These are phyloP conservation scores for Ciconia boyciana DNA, from an alignment of 2,113 vertebrate species.

Conservation along the genomic window DNA sequence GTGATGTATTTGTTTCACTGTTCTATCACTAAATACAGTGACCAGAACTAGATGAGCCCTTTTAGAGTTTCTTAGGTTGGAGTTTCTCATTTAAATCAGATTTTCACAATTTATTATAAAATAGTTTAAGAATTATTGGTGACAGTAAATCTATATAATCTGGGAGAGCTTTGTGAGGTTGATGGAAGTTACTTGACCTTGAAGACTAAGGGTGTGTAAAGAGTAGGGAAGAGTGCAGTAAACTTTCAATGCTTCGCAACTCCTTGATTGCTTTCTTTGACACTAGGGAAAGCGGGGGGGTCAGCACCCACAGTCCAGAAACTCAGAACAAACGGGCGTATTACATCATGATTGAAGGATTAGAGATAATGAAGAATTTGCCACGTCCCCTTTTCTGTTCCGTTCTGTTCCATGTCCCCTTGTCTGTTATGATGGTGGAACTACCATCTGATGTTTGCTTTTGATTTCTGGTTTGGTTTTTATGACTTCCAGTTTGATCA, in stretches of 20 bases:
- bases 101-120: not conserved
- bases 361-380: not conserved
- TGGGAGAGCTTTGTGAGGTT: not conserved
- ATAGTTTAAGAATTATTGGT: not conserved
- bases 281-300: not conserved
- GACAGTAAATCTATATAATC: not conserved
- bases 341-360: not conserved
- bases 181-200: slow-evolving; percentile 20
- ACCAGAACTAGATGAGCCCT: not conserved
- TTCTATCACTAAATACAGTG: not conserved
- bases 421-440: not conserved
- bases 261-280: not conserved
- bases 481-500: not conserved
- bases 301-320: not conserved
- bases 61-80: not conserved
- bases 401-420: not conserved
- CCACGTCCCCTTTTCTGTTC: not conserved
- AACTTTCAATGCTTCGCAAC: not conserved
- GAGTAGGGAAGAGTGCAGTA: not conserved
- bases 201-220: not conserved
- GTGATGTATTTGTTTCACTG: not conserved
- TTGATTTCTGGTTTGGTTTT: not conserved
- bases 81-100: not conserved
- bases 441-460: not conserved
- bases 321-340: not conserved